Conservation (phyloP, 2,888 invertebrate species). For the Linnaemya tessellans region DNA sequence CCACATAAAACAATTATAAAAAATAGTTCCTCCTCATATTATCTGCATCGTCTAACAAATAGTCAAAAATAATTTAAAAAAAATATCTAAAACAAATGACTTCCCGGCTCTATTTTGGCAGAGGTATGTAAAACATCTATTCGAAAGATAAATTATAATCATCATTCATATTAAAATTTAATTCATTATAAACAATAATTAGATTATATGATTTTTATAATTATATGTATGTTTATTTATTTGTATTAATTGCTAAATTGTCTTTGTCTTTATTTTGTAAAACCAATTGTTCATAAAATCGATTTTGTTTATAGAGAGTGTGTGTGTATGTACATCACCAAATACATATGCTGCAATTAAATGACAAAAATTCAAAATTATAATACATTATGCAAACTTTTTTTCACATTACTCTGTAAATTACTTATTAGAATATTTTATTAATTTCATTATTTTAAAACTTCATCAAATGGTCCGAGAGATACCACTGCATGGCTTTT, state of each 20-base stretch:
- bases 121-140: constrained; percentile 81
- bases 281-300: constrained; percentile 7
- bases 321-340: not conserved
- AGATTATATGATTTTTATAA: constrained; percentile 36
- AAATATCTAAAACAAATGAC: constrained; percentile 78
- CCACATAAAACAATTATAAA: constrained; percentile 53
- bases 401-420: constrained; percentile 21
- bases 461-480: constrained; percentile 80
- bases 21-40: constrained; percentile 41
- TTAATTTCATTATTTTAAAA: constrained; percentile 16
- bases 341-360: not conserved
- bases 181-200: constrained; percentile 32
- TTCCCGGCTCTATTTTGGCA: constrained; percentile 84
- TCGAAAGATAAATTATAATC: constrained; percentile 62
- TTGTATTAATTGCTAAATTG: constrained; percentile 66
- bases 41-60: constrained; percentile 60
- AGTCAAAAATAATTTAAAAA: constrained; percentile 62
- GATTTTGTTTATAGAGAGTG: constrained; percentile 21
- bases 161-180: constrained; percentile 24
- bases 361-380: not conserved
- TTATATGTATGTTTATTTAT: constrained; percentile 57
- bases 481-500: constrained; percentile 84
- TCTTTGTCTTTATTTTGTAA: constrained; percentile 58
- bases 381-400: constrained; percentile 4
- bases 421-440: constrained; percentile 1